Base-by-base conservation (phyloP, 2,888 invertebrate species). In the Adelphocoris suturalis region DNA sequence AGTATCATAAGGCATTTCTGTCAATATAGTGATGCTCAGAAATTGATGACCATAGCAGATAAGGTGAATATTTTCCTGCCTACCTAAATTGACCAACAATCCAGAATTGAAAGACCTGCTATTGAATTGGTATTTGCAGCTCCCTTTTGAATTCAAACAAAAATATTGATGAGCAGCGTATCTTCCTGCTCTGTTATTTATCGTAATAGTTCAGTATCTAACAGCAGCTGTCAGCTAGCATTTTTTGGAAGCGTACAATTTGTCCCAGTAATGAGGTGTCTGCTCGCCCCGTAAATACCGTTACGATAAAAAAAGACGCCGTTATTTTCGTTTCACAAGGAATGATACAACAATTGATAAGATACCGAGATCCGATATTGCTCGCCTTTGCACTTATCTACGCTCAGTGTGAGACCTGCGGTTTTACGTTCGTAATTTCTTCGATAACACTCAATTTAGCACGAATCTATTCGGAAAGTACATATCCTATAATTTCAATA, bases 291-390 rank as follows among this genome's bases (percentile, higher is more conserved):
- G 57, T n/a, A n/a, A 16, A n/a, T 16, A 57, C 5, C 57, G 57
- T 57, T 16, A 57, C 16, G 57, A n/a, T 57, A 57, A 57, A 37
- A n/a, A n/a, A 68, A 68, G 23, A 23, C 68, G 23, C 23, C 68
- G 68, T 68, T 68, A 68, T 68, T 68, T 68, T 23, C 19, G 23
- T 68, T 68, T 27, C 68, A 68, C 68, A 27, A 68, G 68, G 27
- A 68, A 68, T 23, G 68, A 68, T 3, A 68, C 23, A 23, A 68
- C 68, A 68, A 23, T 68, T 27, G 68, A 68, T 68, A 68, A 68
- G 68, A 68, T 68, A 68, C 13, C 23, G 68, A 23, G 68, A 68
- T 23, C 23, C n/a, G 19, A 61, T 14, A 52, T 52, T 52, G 61
- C 61, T 61, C 61, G 9, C 23, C 57, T 68, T 68, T 23, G 7